Conservation (phyloP, 2,888 invertebrate species). For the Eucera pruinosa region DNA sequence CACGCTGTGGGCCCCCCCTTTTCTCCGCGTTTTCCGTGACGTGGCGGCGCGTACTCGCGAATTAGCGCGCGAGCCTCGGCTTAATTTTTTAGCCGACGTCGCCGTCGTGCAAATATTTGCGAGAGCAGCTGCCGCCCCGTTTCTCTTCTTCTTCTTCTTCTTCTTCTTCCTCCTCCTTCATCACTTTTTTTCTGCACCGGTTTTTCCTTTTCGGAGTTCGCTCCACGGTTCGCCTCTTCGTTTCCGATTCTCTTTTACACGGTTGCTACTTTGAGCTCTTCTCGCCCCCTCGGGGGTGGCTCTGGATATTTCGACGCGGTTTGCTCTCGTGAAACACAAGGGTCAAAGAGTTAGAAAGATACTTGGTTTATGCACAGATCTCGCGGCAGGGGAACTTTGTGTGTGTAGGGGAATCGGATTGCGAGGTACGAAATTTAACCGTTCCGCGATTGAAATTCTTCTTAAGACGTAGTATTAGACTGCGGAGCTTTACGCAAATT, state of each 20-base stretch:
- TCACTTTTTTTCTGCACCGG: background rate
- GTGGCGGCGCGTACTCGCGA: conserved; percentile 42
- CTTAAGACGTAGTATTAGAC: too few relatives aligned
- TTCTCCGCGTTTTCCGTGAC: conserved; percentile 36
- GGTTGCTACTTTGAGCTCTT: background rate
- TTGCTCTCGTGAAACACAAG: too few relatives aligned
- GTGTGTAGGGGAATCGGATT: too few relatives aligned
- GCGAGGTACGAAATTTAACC: too few relatives aligned
- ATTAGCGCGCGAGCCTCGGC: conserved; percentile 60
- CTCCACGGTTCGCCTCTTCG: conserved; percentile 4
- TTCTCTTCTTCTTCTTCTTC: background rate
- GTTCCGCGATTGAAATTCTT: too few relatives aligned
- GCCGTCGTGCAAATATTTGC: conserved; percentile 66
- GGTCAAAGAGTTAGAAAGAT: too few relatives aligned
- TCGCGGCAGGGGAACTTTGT: too few relatives aligned
- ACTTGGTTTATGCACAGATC: too few relatives aligned
- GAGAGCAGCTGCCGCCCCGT: conserved; percentile 33
- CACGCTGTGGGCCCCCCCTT: conserved; percentile 31
- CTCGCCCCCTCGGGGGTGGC: background rate
- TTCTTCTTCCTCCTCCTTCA: background rate
- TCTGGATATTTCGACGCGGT: background rate
- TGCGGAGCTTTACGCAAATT: too few relatives aligned
- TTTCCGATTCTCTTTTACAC: conserved; percentile 32
- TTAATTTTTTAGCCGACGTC: conserved; percentile 60
- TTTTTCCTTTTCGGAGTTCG: background rate